phyloP scores from a whole-genome alignment of 2,888 invertebrate species.

The Herminia tarsipennalis region DNA sequence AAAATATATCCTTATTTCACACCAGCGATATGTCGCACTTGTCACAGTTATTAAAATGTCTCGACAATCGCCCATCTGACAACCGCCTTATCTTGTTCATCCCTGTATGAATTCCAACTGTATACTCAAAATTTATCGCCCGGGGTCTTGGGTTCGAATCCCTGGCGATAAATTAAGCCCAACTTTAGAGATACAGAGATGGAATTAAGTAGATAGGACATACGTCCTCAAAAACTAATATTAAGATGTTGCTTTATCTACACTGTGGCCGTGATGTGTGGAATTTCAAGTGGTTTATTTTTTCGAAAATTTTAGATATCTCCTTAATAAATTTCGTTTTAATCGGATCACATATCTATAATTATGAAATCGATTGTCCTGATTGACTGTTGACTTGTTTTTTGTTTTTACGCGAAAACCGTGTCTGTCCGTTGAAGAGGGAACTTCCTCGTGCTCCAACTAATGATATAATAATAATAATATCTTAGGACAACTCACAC shows the following conservation, averaged over 20 bases:
- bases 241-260: not conserved
- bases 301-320: no score
- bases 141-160: conserved; percentile 28
- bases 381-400: no score
- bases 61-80: conserved; percentile 10
- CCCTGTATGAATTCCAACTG: conserved; percentile 23
- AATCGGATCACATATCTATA: no score
- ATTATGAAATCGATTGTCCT: no score
- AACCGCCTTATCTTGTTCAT: conserved; percentile 18
- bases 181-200: conserved; percentile 35
- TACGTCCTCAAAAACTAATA: conserved; percentile 14
- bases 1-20: not conserved
- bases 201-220: conserved; percentile 23
- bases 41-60: conserved; percentile 12
- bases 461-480: no score
- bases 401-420: no score
- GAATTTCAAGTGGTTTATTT: no score
- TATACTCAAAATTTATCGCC: conserved; percentile 32
- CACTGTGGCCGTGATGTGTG: no score
- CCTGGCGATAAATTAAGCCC: conserved; percentile 30
- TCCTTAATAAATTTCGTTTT: no score
- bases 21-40: not conserved
- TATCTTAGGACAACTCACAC: no score
- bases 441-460: no score
- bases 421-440: no score